Evolutionary conservation across 2,888 invertebrate genomes (phyloP).

Genomic region (Lottia gigantea): DNA sequence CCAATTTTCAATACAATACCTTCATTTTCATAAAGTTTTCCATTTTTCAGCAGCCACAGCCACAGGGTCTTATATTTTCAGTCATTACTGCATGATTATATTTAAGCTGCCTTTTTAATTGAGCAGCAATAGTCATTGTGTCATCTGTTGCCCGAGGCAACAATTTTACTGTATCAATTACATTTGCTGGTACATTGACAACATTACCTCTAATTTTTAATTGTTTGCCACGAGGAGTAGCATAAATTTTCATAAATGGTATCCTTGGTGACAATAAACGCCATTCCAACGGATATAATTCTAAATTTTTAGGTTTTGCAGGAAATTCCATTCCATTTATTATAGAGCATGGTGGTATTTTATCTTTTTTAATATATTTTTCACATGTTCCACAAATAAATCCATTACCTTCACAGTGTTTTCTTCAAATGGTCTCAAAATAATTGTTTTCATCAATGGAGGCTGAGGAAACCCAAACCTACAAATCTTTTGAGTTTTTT

Average conservation of each 20-base stretch:
- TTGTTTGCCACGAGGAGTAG: background rate
- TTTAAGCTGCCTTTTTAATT: slow-evolving; percentile 10
- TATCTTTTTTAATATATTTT: background rate
- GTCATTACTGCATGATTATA: slow-evolving; percentile 1
- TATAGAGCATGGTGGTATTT: background rate
- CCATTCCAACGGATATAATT: background rate
- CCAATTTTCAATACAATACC: background rate
- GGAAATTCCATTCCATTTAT: background rate
- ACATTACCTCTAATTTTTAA: slow-evolving; percentile 5
- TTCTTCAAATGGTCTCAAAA: no score
- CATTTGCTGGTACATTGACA: slow-evolving; percentile 13
- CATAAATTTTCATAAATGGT: slow-evolving; percentile 2
- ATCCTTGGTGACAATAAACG: background rate
- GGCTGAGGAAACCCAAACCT: no score
- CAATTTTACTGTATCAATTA: background rate
- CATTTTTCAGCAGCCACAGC: slow-evolving; percentile 3
- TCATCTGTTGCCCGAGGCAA: background rate
- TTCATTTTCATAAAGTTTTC: slow-evolving; percentile 1
- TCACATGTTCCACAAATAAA: background rate
- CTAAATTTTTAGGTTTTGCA: background rate
- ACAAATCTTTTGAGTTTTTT: no score
- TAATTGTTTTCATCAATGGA: no score
- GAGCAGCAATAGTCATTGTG: slow-evolving; percentile 14
- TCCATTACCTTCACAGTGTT: background rate
- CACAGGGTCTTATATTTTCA: slow-evolving; percentile 14